Conservation (phyloP, 2,797 vertebrate species). For the Discoglossus pictus region DNA sequence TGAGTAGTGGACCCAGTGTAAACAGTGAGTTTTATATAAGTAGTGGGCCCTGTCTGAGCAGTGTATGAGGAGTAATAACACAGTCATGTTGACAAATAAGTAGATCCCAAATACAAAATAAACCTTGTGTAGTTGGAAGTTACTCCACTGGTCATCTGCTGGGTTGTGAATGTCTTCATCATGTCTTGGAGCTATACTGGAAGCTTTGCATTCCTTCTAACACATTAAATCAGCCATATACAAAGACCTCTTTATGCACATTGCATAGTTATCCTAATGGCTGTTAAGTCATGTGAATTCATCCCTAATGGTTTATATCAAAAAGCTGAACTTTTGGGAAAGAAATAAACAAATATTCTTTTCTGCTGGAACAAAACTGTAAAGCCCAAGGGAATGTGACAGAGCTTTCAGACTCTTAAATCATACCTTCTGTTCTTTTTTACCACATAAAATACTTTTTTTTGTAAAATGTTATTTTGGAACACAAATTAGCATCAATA, state of each 20-base stretch:
- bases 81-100: too few species aligned
- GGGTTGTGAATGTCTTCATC: not conserved
- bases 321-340: not conserved
- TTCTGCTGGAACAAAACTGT: not conserved
- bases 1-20: too few species aligned
- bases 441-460: too few species aligned
- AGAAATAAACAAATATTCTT: not conserved
- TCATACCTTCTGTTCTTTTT: too few species aligned
- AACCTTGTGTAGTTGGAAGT: too few species aligned
- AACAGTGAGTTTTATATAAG: too few species aligned
- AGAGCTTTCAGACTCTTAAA: constrained; percentile 4
- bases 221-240: constrained; percentile 3
- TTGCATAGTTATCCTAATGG: constrained; percentile 9
- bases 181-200: not conserved
- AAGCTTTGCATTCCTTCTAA: constrained; percentile 11
- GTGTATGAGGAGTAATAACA: too few species aligned
- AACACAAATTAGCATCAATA: too few species aligned
- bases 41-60: too few species aligned
- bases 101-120: too few species aligned
- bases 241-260: constrained; percentile 11
- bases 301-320: not conserved
- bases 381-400: constrained; percentile 3
- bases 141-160: too few species aligned
- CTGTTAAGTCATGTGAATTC: constrained; percentile 13
- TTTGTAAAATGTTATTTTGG: too few species aligned